Conservation (phyloP, 2,113 vertebrate species). For the Apteryx owenii region DNA sequence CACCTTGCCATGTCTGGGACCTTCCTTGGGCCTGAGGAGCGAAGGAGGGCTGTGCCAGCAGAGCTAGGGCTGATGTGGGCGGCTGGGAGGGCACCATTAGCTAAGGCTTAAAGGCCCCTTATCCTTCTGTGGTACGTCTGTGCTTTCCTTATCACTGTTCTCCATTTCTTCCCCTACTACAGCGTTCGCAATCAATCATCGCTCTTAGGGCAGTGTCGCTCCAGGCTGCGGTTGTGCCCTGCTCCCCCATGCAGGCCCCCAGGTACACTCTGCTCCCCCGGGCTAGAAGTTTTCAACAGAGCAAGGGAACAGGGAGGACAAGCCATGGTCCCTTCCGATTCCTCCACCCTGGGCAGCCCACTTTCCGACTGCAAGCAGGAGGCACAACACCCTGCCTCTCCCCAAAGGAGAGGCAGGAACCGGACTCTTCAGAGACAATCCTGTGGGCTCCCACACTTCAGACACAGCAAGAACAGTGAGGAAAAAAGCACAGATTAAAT, state of each 20-base stretch:
- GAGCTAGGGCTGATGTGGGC: not conserved
- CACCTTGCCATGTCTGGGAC: not conserved
- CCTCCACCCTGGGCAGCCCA: not conserved
- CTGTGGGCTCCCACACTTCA: not conserved
- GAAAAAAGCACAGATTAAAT: not conserved
- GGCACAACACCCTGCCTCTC: not conserved
- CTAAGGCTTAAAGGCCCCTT: not conserved
- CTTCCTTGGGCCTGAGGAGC: no score
- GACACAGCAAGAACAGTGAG: no score
- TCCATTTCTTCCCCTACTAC: not conserved
- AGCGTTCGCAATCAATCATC: not conserved
- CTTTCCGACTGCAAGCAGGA: rapidly evolving
- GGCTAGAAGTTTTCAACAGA: not conserved
- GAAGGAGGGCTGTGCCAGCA: not conserved
- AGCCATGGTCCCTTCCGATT: not conserved
- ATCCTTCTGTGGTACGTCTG: not conserved
- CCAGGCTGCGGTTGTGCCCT: not conserved
- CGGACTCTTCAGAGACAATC: not conserved
- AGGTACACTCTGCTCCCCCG: no score
- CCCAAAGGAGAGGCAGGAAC: not conserved
- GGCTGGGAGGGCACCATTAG: not conserved
- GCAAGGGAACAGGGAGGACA: not conserved
- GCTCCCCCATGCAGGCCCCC: not conserved
- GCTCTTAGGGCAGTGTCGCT: not conserved
- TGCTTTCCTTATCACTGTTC: not conserved